These are phyloP conservation scores for Hartigia nigra DNA, from an alignment of 2,888 invertebrate species.

Conservation along the genomic window DNA sequence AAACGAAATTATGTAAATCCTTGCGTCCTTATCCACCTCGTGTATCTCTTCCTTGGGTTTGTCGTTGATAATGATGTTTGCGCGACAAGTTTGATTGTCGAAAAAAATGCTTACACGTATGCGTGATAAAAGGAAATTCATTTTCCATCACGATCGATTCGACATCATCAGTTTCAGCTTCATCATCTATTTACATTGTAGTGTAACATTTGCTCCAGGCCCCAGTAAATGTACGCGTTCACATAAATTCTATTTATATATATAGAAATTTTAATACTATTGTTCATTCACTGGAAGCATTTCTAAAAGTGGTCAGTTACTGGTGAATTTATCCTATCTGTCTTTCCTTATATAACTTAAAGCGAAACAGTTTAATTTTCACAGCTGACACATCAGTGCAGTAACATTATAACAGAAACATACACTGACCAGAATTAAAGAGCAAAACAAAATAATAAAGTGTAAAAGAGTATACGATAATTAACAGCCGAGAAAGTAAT, in stretches of 20 bases:
- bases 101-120: neutral
- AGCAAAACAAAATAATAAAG: too few species aligned
- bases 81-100: neutral
- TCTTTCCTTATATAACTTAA: neutral
- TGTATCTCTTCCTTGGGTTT: neutral
- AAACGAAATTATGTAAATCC: neutral
- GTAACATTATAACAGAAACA: too few species aligned
- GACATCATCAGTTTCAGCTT: neutral
- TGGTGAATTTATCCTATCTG: too few species aligned
- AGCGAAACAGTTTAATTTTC: neutral
- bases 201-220: too few species aligned
- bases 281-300: too few species aligned
- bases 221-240: too few species aligned
- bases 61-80: neutral
- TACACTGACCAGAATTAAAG: too few species aligned
- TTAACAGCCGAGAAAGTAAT: neutral
- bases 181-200: neutral
- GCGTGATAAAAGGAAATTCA: neutral
- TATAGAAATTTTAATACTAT: too few species aligned
- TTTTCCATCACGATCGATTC: neutral
- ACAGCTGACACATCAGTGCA: too few species aligned
- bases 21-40: neutral
- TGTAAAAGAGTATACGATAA: neutral
- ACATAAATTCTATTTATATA: too few species aligned
- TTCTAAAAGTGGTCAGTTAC: too few species aligned